phyloP scores from a whole-genome alignment of 2,113 vertebrate species.

The Chelonoidis abingdonii region DNA sequence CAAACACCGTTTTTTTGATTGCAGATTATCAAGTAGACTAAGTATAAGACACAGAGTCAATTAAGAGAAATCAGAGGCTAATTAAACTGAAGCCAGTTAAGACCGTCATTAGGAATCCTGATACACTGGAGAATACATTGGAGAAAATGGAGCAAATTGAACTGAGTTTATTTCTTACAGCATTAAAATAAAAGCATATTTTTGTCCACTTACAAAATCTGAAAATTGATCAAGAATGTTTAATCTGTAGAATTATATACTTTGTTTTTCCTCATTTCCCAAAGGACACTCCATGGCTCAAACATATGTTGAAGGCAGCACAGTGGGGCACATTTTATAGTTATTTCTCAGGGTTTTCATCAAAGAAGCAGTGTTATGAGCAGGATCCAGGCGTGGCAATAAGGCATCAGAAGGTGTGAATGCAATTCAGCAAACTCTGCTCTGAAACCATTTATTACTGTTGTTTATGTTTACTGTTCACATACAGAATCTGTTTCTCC shows the following conservation, averaged over 20 bases:
- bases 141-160: background rate
- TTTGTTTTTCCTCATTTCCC: conserved; percentile 31
- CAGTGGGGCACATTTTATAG: conserved; percentile 31
- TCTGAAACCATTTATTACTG: background rate
- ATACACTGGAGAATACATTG: no score
- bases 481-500: background rate
- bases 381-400: background rate
- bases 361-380: background rate
- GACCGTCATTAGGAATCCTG: background rate
- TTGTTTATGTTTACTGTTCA: background rate
- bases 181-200: background rate
- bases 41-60: background rate
- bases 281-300: conserved; percentile 11
- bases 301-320: conserved; percentile 34
- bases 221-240: background rate
- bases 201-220: background rate
- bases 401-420: conserved; percentile 15
- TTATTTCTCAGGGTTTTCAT: conserved; percentile 32
- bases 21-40: background rate
- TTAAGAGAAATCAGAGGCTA: conserved; percentile 13
- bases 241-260: background rate
- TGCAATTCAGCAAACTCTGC: background rate
- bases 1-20: background rate
- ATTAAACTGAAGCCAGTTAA: background rate
- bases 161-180: background rate